phyloP scores from a whole-genome alignment of 2,888 invertebrate genomes.

The Hyppa rectilinea region DNA sequence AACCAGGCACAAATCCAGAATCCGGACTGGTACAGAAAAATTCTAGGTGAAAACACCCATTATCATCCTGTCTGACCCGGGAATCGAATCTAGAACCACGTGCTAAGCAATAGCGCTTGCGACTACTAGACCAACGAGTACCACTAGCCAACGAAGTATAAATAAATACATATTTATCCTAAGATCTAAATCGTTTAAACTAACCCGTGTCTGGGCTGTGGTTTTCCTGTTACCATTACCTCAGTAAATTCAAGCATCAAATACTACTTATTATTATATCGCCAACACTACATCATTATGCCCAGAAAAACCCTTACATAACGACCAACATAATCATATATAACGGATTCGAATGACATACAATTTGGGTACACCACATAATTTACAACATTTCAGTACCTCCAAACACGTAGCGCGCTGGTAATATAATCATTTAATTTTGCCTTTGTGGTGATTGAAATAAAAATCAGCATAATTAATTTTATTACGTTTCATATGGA shows the following conservation, averaged over 20 bases:
- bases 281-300: background rate
- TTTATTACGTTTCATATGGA: conserved; percentile 46
- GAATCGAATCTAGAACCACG: too few species aligned
- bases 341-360: conserved; percentile 15
- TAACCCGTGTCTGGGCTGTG: too few species aligned
- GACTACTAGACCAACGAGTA: too few species aligned
- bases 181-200: too few species aligned
- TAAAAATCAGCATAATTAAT: conserved; percentile 39
- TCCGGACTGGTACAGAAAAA: too few species aligned
- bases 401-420: conserved; percentile 14
- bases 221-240: background rate
- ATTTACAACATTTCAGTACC: conserved; percentile 30
- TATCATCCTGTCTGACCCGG: too few species aligned
- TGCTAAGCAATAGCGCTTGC: too few species aligned
- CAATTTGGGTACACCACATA: conserved; percentile 32
- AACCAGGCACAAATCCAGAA: too few species aligned
- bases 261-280: background rate
- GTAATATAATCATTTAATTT: conserved; percentile 25
- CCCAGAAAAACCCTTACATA: conserved; percentile 5
- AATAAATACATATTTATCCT: too few species aligned
- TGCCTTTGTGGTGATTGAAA: conserved; percentile 33
- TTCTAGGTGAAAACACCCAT: too few species aligned
- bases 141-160: too few species aligned
- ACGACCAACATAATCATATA: background rate
- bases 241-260: background rate